A percentile compares a stretch with the other conserved stretches of the same genome.
Conservation (phyloP, 1,140 invertebrate genomes). For the Pseudomyrmex dendroicus region DNA sequence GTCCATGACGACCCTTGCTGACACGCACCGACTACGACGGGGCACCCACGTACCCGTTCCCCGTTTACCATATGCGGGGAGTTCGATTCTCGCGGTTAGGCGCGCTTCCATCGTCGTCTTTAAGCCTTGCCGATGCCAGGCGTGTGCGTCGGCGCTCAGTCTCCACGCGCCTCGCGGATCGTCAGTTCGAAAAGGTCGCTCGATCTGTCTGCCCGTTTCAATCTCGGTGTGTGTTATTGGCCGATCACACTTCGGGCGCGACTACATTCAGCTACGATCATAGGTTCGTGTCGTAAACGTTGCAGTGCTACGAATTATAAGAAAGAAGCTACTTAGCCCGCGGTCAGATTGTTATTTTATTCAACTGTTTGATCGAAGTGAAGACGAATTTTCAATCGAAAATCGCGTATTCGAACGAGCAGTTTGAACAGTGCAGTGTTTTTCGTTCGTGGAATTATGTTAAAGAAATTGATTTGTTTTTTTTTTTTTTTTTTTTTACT, state of each 20-base stretch:
- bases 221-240: background rate
- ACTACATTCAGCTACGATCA: background rate
- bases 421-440: background rate
- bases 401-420: background rate
- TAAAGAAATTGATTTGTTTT: background rate
- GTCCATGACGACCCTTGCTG: conserved; percentile 54
- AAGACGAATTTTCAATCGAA: background rate
- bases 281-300: background rate
- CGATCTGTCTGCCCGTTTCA: conserved; percentile 41
- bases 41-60: conserved; percentile 79
- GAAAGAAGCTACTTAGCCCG: background rate
- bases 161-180: conserved; percentile 75
- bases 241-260: background rate
- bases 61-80: conserved; percentile 82
- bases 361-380: background rate
- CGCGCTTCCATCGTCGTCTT: conserved; percentile 64
- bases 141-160: conserved; percentile 72
- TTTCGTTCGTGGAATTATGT: background rate
- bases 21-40: conserved; percentile 69
- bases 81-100: conserved; percentile 72
- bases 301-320: background rate
- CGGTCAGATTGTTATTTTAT: background rate
- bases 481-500: background rate
- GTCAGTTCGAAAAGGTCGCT: conserved; percentile 68
- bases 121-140: conserved; percentile 70